Conservation (phyloP, 1,140 invertebrate species). For the Lutraria rhynchaena region DNA sequence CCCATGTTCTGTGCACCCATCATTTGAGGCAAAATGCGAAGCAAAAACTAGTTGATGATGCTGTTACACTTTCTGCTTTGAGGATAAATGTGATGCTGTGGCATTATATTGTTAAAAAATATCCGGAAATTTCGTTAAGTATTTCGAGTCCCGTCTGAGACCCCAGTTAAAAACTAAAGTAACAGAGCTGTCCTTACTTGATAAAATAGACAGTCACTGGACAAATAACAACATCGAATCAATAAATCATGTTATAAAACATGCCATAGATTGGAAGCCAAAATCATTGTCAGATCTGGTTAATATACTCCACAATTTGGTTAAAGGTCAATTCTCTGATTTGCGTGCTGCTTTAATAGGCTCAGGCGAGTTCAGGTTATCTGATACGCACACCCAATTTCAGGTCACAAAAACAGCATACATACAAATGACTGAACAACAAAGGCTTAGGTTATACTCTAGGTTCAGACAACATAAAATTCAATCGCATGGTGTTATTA, state of each 20-base stretch:
- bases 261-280: conserved; percentile 1
- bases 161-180: conserved; percentile 13
- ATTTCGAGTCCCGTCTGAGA: conserved; percentile 24
- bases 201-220: conserved; percentile 33
- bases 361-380: not conserved
- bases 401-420: conserved; percentile 1
- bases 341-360: not conserved
- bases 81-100: conserved; percentile 37
- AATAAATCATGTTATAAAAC: too few relatives aligned
- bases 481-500: not conserved
- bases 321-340: not conserved
- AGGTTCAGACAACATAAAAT: not conserved
- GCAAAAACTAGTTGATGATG: conserved; percentile 29
- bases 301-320: too few relatives aligned
- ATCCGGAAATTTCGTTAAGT: conserved; percentile 56
- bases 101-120: not conserved
- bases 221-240: too few relatives aligned
- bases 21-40: conserved; percentile 28
- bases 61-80: conserved; percentile 48
- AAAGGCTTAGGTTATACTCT: conserved; percentile 1
- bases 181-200: not conserved
- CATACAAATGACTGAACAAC: conserved; percentile 6
- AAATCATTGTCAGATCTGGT: not conserved
- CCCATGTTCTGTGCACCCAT: conserved; percentile 37
- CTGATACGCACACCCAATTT: not conserved